Evolutionary conservation across 2,888 invertebrate species (phyloP).

Genomic region (Brachypterus glaber): DNA sequence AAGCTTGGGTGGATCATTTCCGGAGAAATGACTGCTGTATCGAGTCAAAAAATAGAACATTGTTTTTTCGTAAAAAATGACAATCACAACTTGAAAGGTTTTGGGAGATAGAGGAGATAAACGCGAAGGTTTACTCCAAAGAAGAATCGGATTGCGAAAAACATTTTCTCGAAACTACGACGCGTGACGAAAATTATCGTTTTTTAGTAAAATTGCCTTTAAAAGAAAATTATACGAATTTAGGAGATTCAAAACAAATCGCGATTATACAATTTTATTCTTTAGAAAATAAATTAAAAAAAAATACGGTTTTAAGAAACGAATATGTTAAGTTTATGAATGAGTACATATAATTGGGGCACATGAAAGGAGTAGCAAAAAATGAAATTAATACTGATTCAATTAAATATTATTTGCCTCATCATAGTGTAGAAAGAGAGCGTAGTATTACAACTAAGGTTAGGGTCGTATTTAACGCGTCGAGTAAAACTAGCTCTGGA

Average conservation of each 20-base stretch:
- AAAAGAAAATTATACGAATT: conserved; percentile 13
- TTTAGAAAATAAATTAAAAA: conserved; percentile 18
- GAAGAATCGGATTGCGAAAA: conserved; percentile 22
- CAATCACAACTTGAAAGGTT: conserved; percentile 8
- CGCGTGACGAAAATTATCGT: conserved; percentile 10
- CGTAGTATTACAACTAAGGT: conserved; percentile 27
- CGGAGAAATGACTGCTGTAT: conserved; percentile 1
- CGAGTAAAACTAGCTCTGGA: conserved; percentile 22
- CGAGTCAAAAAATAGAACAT: neutral
- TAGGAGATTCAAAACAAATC: conserved; percentile 19
- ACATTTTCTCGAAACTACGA: conserved; percentile 17
- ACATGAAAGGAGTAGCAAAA: conserved; percentile 13
- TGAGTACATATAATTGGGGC: conserved; percentile 16
- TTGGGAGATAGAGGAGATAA: conserved; percentile 23
- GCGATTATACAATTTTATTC: conserved; percentile 19
- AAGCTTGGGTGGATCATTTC: conserved; percentile 10
- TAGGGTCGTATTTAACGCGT: conserved; percentile 30
- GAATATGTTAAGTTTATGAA: conserved; percentile 17
- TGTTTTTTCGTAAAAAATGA: neutral
- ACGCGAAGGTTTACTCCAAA: conserved; percentile 11
- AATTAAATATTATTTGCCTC: conserved; percentile 27
- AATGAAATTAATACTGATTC: neutral
- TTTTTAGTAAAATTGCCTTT: conserved; percentile 24
- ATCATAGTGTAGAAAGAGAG: conserved; percentile 31
- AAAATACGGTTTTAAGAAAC: conserved; percentile 15